Percentiles rank a stretch among this genome's conserved stretches.
phyloP scores from a whole-genome alignment of 35 echinoderm and acorn worm species.

The Diadema setosum region DNA sequence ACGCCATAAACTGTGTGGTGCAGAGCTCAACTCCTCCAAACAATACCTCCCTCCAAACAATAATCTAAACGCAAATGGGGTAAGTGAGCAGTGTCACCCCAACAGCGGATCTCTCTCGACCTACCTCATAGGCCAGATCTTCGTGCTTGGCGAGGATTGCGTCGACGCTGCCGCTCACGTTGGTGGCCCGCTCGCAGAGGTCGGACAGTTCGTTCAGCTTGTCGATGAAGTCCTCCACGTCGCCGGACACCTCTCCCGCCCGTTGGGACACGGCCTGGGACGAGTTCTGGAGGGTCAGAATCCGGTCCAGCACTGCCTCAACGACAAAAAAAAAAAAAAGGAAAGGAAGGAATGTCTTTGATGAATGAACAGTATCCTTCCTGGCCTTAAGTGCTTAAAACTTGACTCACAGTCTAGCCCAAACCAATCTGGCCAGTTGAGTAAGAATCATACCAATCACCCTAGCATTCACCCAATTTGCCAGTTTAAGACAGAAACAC shows the following conservation, averaged over 20 bases:
- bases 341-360: neutral
- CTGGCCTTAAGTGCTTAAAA: neutral
- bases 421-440: no score
- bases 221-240: slow-evolving; percentile 43
- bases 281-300: slow-evolving; percentile 26
- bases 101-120: no score
- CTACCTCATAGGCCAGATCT: slow-evolving; percentile 2
- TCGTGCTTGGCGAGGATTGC: slow-evolving; percentile 11
- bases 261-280: slow-evolving; percentile 33
- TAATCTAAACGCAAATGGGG: no score
- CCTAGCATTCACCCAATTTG: no score
- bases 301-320: slow-evolving; percentile 56
- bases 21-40: no score
- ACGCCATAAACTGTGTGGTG: no score
- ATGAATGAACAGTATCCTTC: neutral
- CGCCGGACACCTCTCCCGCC: slow-evolving; percentile 19
- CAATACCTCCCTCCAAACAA: no score
- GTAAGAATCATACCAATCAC: no score
- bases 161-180: slow-evolving; percentile 12
- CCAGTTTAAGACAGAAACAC: no score
- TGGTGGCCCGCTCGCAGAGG: neutral
- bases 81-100: no score
- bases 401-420: no score
- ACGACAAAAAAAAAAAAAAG: neutral
- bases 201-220: slow-evolving; percentile 62